A percentile compares a stretch with the other conserved stretches of the same genome.
These are phyloP conservation scores for Recurvirostra avosetta DNA, from an alignment of 2,113 vertebrate species.

Conservation along the genomic window DNA sequence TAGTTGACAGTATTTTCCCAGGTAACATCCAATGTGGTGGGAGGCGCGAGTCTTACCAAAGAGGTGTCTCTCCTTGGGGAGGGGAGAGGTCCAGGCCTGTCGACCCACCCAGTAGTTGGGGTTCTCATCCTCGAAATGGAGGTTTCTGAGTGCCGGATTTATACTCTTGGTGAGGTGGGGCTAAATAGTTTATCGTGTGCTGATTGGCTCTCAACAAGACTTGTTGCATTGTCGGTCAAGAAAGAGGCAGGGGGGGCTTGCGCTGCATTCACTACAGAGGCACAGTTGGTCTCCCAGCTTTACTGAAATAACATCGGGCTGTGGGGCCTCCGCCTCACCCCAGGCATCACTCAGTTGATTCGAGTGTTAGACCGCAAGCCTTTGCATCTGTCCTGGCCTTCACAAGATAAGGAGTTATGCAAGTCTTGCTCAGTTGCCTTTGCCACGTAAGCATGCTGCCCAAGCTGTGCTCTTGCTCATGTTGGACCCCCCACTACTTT, in stretches of 20 bases:
- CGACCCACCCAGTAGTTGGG: neutral
- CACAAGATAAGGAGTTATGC: neutral
- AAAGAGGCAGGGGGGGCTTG: neutral
- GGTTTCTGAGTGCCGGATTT: neutral
- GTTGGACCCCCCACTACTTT: neutral
- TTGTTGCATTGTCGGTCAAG: neutral
- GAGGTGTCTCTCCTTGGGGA: neutral
- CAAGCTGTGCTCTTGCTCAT: neutral
- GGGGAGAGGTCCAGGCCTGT: neutral
- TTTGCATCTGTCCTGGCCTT: neutral
- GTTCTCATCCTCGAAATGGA: neutral
- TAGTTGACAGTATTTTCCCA: neutral
- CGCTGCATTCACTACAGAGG: neutral
- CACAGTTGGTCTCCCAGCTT: neutral
- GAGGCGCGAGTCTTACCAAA: neutral
- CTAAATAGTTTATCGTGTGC: neutral
- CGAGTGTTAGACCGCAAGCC: neutral
- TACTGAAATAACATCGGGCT: neutral
- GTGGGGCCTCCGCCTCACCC: neutral
- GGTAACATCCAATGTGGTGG: neutral
- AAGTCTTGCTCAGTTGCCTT: neutral
- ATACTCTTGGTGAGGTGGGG: neutral
- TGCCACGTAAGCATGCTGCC: neutral
- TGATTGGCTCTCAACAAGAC: neutral
- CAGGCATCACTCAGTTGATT: neutral